A percentile compares a stretch with the other conserved stretches of the same genome.
phyloP scores from a whole-genome alignment of 2,113 vertebrate genomes.

The Perca flavescens region DNA sequence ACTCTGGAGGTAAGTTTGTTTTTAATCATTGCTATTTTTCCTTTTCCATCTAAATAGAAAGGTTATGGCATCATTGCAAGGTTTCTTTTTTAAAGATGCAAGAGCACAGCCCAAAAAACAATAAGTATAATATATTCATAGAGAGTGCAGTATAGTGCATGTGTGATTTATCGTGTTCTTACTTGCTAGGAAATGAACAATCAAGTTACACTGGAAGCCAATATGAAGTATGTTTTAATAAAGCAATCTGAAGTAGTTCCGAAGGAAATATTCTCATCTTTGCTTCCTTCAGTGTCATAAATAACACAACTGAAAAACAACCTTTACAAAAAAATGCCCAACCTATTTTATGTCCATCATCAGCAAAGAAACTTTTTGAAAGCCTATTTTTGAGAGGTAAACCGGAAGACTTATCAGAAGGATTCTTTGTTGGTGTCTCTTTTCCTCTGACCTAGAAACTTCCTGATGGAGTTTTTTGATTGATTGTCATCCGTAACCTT shows the following conservation, averaged over 20 bases:
- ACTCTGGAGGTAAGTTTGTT: conserved; percentile 91
- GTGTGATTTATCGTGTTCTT: conserved; percentile 74
- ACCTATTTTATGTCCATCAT: conserved; percentile 60
- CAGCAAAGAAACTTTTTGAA: conserved; percentile 25
- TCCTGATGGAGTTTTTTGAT: conserved; percentile 65
- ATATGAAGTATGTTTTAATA: conserved; percentile 81
- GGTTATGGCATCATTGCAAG: conserved; percentile 15
- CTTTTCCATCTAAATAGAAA: conserved; percentile 38
- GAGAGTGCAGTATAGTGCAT: conserved; percentile 44
- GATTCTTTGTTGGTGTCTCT: conserved; percentile 35
- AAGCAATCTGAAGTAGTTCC: conserved; percentile 64
- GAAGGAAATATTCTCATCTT: conserved; percentile 50
- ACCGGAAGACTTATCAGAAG: conserved; percentile 30
- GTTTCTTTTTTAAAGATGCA: conserved; percentile 67
- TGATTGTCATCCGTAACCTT: conserved; percentile 74
- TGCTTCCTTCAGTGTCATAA: conserved; percentile 48
- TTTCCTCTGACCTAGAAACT: conserved; percentile 61
- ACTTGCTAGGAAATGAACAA: conserved; percentile 70
- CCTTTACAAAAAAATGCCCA: conserved; percentile 34
- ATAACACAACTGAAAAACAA: conserved; percentile 49
- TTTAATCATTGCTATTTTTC: conserved; percentile 39
- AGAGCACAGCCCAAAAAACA: conserved; percentile 59
- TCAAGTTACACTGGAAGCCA: conserved; percentile 67
- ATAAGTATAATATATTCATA: conserved; percentile 76
- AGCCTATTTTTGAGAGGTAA: conserved; percentile 47